A percentile compares a stretch with the other conserved stretches of the same genome.
These are phyloP conservation scores for Chiroxiphia lanceolata DNA, from an alignment of 2,797 vertebrate species.

Conservation along the genomic window DNA sequence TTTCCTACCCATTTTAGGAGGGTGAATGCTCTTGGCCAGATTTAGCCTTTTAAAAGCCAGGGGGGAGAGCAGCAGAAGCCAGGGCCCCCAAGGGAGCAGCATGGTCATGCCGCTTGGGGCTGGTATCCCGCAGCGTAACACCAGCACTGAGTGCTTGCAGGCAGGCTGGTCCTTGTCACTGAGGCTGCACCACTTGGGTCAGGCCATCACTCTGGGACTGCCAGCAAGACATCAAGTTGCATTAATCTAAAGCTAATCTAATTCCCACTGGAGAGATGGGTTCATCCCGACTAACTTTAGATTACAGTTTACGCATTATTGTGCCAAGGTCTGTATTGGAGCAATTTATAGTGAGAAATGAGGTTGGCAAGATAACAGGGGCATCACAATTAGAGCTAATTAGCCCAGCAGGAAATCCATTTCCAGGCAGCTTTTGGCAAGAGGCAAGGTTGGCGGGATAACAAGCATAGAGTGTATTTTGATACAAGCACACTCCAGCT, in stretches of 20 bases:
- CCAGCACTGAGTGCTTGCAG: fast-evolving
- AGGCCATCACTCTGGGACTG: not conserved
- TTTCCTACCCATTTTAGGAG: conserved; percentile 60
- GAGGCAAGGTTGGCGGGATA: conserved; percentile 47
- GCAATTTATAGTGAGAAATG: conserved; percentile 64
- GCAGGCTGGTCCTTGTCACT: not conserved
- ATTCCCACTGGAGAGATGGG: not conserved
- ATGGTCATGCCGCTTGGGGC: fast-evolving
- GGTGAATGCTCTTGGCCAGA: not conserved
- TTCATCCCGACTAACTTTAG: conserved; percentile 23
- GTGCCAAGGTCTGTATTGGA: conserved; percentile 58
- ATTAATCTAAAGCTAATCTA: not conserved
- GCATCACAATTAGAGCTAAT: conserved; percentile 70
- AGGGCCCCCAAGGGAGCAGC: not conserved
- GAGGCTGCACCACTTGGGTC: not conserved
- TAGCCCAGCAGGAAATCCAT: conserved; percentile 71
- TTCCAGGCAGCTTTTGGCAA: conserved; percentile 71
- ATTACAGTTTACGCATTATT: not conserved
- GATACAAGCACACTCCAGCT: conserved; percentile 68
- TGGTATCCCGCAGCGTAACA: not conserved
- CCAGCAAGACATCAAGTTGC: not conserved
- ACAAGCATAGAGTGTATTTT: conserved; percentile 63
- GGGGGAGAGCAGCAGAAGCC: not conserved
- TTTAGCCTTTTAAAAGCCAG: not conserved
- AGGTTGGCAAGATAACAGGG: conserved; percentile 69